Evolutionary conservation across 2,797 vertebrate species (phyloP).

Genomic region (Hypotaenidia philippensis): DNA sequence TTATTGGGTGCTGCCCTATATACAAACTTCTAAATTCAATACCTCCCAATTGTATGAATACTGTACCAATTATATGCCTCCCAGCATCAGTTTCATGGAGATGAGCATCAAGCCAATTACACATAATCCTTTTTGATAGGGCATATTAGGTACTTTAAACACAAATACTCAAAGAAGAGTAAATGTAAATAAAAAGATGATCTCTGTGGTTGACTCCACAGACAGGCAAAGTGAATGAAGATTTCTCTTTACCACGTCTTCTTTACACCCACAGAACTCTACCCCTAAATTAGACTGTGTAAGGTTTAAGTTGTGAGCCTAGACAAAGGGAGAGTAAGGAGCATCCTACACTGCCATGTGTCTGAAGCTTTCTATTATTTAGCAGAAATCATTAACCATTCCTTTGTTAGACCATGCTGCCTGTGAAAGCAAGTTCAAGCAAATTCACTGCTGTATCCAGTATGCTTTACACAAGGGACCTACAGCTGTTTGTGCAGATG

Average conservation of each 20-base stretch:
- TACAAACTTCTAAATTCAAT: neutral
- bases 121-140: neutral
- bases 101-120: neutral
- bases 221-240: neutral
- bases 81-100: neutral
- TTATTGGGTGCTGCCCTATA: neutral
- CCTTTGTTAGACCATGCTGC: slow-evolving; percentile 35
- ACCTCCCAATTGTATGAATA: neutral
- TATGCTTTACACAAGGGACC: neutral
- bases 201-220: neutral
- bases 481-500: slow-evolving; percentile 30
- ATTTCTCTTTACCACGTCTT: neutral
- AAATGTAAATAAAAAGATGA: neutral
- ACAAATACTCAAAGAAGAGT: neutral
- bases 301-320: neutral
- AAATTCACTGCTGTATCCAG: neutral
- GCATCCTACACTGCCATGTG: neutral
- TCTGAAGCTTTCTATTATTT: slow-evolving; percentile 50
- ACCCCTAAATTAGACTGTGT: neutral
- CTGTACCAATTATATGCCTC: neutral
- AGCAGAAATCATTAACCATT: slow-evolving; percentile 55
- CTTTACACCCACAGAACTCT: neutral
- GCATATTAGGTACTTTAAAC: neutral
- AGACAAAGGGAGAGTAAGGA: neutral
- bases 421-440: slow-evolving; percentile 6